Base-by-base conservation (phyloP, 2,797 vertebrate genomes). In the Parauchenoglanis ngamensis region DNA sequence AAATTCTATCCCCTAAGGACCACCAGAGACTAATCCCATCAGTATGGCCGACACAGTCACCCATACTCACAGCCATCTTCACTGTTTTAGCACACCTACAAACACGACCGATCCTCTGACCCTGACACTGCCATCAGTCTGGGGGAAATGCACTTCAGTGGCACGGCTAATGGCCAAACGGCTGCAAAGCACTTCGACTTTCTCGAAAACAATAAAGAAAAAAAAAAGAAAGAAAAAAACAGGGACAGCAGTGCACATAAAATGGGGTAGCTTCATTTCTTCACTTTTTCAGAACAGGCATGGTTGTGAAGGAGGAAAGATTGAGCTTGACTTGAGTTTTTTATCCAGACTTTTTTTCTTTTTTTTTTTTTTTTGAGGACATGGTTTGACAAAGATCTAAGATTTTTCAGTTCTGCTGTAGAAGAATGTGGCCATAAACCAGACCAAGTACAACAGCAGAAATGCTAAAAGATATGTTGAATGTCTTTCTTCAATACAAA, bases 121-220 rank as follows among this genome's bases (percentile, higher is more conserved):
- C 96, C 96, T 97, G 95, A 95, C 96, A 96, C 89, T 94, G 94
- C 94, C 86, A 92, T 94, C 94, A 94, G 93, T 93, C 94, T 90
- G 94, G 93, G 95, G 94, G 94, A 90, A 96, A 98, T 95, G 96
- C 94, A 96, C 95, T 96, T 97, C 95, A 96, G 96, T 97, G 96
- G 96, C 96, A 95, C 95, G 93, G 96, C 93, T 94, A 93, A 92
- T 94, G 95, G 96, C 93, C 95, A 92, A 78, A 94, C 90, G 97
- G 96, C 96, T 97, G 96, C 97, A 97, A 98, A 98, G 97, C 97
- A 97, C 97, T 94, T 93, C 90, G 92, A 93, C 92, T 90, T 91
- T 93, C 85, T 87, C 76, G 35, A 49, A 46, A 63, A n/a, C 15
- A 46, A n/a, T 21, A 52, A 31, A 21, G 19, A 61, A 15, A 12